Percentiles rank a stretch among this genome's conserved stretches.
phyloP scores from a whole-genome alignment of 2,888 invertebrate genomes.

The Euzophera pinguis region DNA sequence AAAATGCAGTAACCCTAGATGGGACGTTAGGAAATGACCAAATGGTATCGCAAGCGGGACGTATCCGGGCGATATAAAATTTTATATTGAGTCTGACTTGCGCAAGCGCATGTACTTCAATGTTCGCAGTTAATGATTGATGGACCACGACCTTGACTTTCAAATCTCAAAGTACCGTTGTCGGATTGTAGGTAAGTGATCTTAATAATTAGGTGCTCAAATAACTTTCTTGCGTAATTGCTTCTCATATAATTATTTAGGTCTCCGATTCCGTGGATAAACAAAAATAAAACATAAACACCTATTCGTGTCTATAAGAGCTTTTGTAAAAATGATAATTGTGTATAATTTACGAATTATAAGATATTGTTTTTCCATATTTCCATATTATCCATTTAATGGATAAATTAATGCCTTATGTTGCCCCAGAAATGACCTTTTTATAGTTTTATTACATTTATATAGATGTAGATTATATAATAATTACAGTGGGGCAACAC shows the following conservation, averaged over 20 bases:
- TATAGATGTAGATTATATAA: too few relatives aligned
- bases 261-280: constrained; percentile 1
- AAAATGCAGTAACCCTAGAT: neutral
- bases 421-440: too few relatives aligned
- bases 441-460: too few relatives aligned
- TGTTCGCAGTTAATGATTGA: constrained; percentile 11
- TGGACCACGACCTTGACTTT: constrained; percentile 22
- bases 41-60: constrained; percentile 12
- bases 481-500: too few relatives aligned
- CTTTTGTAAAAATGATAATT: too few relatives aligned
- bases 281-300: neutral
- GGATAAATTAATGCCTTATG: too few relatives aligned
- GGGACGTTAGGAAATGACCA: constrained; percentile 8
- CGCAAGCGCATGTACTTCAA: constrained; percentile 17
- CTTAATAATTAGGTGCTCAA: constrained; percentile 1
- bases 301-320: too few relatives aligned
- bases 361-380: too few relatives aligned
- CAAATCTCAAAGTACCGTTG: constrained; percentile 15
- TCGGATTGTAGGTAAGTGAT: constrained; percentile 3
- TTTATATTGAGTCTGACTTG: constrained; percentile 16
- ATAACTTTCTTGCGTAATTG: constrained; percentile 1
- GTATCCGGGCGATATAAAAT: constrained; percentile 21
- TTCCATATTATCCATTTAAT: too few relatives aligned
- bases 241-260: neutral
- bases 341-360: too few relatives aligned